Evolutionary conservation across 1,140 invertebrate species (phyloP), one percentile per base, ranked within the genome.

Genomic region (Drosophila lowei): DNA sequence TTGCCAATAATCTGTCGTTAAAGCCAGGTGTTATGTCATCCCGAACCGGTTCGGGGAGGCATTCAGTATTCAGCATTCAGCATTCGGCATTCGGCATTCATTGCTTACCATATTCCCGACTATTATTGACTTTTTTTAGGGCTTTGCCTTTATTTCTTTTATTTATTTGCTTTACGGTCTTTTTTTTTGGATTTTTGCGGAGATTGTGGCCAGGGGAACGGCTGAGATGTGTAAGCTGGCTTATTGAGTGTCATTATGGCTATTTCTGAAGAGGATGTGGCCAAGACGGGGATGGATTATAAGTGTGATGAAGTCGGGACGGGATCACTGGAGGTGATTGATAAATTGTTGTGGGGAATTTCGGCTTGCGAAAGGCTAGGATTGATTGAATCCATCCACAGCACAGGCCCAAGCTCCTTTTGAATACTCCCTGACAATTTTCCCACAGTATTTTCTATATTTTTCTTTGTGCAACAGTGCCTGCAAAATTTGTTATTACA

Each of bases 11-110:
- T 80, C 63, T 77, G 73, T 77, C 73, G 65, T 53, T 86, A 68
- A 64, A 86, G 70, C 65, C 81, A 73, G 60, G 65, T 80, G 81
- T 85, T 85, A 85, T 86, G 77, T 85, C 81, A 85, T 84, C 67
- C 61, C 56, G 73, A 65, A 85, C 81, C 81, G 81, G 81, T 85
- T 75, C 79, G 25, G 34, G 11, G 11, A 5, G 53, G 73, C 65
- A 70, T 28, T 67, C 43, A 21, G 25, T 5, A 18, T 46, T 46
- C 44, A 13, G 34, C 3, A 43, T 44, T 56, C 34, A 56, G 56
- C 48, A 44, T 55, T 55, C 65, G 58, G 28, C 18, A 54, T 54
- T 66, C 64, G 58, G 28, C 18, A 54, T 54, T 66, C 64, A 50
- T 6, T 56, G 50, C 64, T 49, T 21, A 50, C 11, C 71, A 68